Evolutionary conservation across 2,888 invertebrate species (phyloP).

Genomic region (Tigriopus californicus): DNA sequence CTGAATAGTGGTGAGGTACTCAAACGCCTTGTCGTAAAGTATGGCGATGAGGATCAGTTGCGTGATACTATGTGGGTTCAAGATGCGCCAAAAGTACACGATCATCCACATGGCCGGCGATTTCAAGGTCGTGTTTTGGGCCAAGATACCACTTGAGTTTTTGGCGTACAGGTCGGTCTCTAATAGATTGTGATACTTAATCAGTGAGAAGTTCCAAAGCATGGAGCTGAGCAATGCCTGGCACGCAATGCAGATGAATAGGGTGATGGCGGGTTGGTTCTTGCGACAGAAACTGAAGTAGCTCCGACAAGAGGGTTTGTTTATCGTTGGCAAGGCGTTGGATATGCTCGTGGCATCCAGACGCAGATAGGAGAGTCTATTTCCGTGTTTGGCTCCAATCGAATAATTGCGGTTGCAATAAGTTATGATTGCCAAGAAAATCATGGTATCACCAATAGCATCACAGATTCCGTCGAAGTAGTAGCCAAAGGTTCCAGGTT

Average conservation of each 20-base stretch:
- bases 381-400: too few species aligned
- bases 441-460: slow-evolving; percentile 39
- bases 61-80: slow-evolving; percentile 57
- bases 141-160: slow-evolving; percentile 26
- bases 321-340: too few species aligned
- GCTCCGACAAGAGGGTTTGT: too few species aligned
- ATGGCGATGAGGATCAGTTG: slow-evolving; percentile 53
- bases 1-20: not conserved
- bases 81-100: slow-evolving; percentile 52
- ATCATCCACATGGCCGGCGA: slow-evolving; percentile 54
- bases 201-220: slow-evolving; percentile 67
- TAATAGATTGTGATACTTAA: slow-evolving; percentile 52
- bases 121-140: slow-evolving; percentile 35
- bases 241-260: too few species aligned
- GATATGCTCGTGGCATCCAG: too few species aligned
- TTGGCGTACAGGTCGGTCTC: slow-evolving; percentile 34
- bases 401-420: too few species aligned
- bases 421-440: too few species aligned
- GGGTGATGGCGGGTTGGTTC: too few species aligned
- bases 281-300: too few species aligned
- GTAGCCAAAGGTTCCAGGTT: slow-evolving; percentile 60
- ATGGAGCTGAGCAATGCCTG: slow-evolving; percentile 34
- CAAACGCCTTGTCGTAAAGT: slow-evolving; percentile 62
- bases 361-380: too few species aligned
- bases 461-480: slow-evolving; percentile 67